phyloP scores from a whole-genome alignment of 2,113 vertebrate species.

The Meriones unguiculatus region DNA sequence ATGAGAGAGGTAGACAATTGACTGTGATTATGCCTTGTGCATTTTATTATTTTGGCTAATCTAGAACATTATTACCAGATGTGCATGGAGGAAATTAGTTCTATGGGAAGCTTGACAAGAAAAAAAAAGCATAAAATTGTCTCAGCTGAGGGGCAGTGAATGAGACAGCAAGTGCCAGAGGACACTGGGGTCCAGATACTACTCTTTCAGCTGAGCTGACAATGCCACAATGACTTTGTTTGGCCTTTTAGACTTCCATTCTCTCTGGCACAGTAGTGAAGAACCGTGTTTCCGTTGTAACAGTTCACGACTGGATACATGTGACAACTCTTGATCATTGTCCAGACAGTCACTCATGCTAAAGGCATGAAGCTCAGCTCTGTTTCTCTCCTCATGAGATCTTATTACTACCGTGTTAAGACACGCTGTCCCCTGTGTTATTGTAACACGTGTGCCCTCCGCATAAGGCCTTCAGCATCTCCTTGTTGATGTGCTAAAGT shows the following conservation, averaged over 20 bases:
- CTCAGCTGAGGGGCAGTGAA: background rate
- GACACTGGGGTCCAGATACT: background rate
- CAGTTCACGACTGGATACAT: background rate
- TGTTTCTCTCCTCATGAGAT: background rate
- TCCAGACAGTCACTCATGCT: too few relatives aligned
- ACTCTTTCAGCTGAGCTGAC: background rate
- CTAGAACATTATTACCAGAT: background rate
- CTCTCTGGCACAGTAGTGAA: background rate
- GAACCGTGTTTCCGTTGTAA: background rate
- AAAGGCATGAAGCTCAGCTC: background rate
- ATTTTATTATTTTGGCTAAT: background rate
- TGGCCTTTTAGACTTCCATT: background rate
- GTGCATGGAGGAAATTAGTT: background rate
- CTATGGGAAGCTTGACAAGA: background rate
- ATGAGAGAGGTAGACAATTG: background rate
- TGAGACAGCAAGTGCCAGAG: background rate
- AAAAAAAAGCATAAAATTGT: background rate
- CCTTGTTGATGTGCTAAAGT: background rate
- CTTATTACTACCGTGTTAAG: background rate
- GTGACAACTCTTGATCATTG: background rate
- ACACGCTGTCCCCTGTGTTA: background rate
- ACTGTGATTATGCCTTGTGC: background rate
- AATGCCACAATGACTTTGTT: too few relatives aligned
- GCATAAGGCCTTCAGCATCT: background rate
- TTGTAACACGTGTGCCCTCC: background rate